phyloP scores from a whole-genome alignment of 1,140 invertebrate genomes.

The Latrodectus geometricus region DNA sequence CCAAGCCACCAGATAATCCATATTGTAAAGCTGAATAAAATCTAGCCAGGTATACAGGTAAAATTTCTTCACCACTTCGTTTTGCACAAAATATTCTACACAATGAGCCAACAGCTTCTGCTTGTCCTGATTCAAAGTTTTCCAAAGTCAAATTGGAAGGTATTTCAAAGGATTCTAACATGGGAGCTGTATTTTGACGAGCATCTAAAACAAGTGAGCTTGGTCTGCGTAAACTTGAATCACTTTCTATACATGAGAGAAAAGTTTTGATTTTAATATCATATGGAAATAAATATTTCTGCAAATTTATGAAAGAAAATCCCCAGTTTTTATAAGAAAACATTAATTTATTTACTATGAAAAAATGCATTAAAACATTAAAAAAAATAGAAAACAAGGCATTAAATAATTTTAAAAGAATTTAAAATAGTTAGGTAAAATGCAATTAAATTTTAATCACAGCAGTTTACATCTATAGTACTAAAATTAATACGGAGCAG shows the following conservation, averaged over 20 bases:
- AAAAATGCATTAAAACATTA: too few species aligned
- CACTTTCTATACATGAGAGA: slow-evolving; percentile 30
- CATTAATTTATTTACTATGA: too few species aligned
- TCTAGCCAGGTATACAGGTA: slow-evolving; percentile 92
- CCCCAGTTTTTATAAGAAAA: too few species aligned
- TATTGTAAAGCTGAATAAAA: slow-evolving; percentile 93
- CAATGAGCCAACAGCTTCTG: slow-evolving; percentile 93
- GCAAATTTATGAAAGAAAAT: too few species aligned
- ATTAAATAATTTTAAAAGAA: too few species aligned
- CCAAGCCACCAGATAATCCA: slow-evolving; percentile 75
- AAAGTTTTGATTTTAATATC: not conserved
- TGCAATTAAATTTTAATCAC: too few species aligned
- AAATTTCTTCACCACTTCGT: slow-evolving; percentile 93
- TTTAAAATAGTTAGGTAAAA: too few species aligned
- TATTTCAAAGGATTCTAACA: slow-evolving; percentile 63
- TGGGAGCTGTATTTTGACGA: slow-evolving; percentile 23
- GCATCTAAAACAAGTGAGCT: slow-evolving; percentile 57
- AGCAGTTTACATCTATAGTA: too few species aligned
- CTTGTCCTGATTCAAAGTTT: slow-evolving; percentile 81
- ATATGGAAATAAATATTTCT: not conserved
- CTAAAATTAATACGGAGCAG: too few species aligned
- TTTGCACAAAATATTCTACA: slow-evolving; percentile 97
- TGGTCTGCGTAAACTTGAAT: slow-evolving; percentile 54
- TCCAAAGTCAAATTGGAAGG: slow-evolving; percentile 64
- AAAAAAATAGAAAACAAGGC: too few species aligned